Base-by-base conservation (phyloP, 2,113 vertebrate species). In the Rhynchomys soricoides region DNA sequence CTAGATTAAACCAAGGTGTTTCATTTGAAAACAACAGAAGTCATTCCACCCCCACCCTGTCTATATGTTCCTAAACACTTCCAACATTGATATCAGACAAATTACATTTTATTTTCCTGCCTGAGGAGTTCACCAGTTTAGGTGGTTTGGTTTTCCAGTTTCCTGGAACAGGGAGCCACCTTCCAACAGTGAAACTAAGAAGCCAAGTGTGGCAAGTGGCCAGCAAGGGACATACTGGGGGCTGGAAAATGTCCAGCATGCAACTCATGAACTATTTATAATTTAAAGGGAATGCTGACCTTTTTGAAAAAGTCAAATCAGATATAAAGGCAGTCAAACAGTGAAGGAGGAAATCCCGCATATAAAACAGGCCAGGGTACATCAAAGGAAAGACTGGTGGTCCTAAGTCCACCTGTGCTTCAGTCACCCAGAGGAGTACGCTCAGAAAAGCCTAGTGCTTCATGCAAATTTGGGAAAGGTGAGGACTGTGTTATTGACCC, bases 261-360 rank as follows among this genome's bases (percentile, higher is more conserved):
- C 15, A 1, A n/a, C 40, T 83, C 71, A 22, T 11, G 12, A 95
- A 68, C 71, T 83, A 48, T 81, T 96, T 55, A 45, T n/a, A 55
- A 64, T 66, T 95, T 26, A 77, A 78, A 24, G 16, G 15, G 26
- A 81, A 95, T 75, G 52, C 75, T 79, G 86, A 45, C 45, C 37
- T 34, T 92, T 95, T 59, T 64, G 88, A 92, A 94, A 95, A 94
- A 92, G 70, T 66, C 34, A 90, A 89, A 86, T 94, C 37, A 62
- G 59, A 81, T 34, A 68, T 5, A 86, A 7, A 68, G 59, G 62
- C 59, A 66, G 59, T 64, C 34, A 34, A 34, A 34, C 17, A 86
- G 59, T 6, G 29, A 66, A 48, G 10, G 83, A 48, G 29, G 43
- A 48, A 68, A 48, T 86, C 50, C 43, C 3, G 1, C 29, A 37